Evolutionary conservation across 2,888 invertebrate genomes (phyloP), one percentile per base, ranked within the genome.

Genomic region (Andrena camellia): DNA sequence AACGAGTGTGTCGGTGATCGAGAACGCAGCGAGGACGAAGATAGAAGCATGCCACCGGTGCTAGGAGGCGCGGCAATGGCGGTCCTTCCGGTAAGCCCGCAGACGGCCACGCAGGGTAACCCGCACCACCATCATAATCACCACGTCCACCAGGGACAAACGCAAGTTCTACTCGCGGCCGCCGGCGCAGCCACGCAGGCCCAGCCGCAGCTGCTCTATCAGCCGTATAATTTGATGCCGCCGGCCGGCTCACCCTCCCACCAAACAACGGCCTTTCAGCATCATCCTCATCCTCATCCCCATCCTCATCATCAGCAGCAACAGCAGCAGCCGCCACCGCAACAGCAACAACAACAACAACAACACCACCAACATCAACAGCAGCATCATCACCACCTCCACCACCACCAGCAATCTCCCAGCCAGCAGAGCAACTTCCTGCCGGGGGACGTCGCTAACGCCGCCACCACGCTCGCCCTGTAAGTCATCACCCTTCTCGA

Each of bases 51-150:
- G 94, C 93, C 94, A 91, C 94, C 94, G 90, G 94, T 94, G 90
- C 88, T 94, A 94, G 94, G 94, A 91, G 94, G 93, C 88, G 92
- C 93, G 91, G 92, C 94, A 90, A 94, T 94, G 94, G 94, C 94
- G 92, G 94, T 94, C 85, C 93, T 94, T 92, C 94, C 94, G 93
- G 94, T 93, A 88, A 94, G 93, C 90, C 94, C 94, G 93, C 93
- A 94, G 90, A 93, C 93, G 91, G 94, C 94, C 88, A 93, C 92
- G 87, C 92, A 92, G 89, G 93, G 92, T 89, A 92, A 89, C 89
- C 91, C 92, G 90, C 92, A 92, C 87, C 90, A 90, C 81, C 88
- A 90, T 85, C 78, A 88, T 71, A 73, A 87, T 84, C 89, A 88
- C 78, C 86, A 88, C 85, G 78, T 87, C 77, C 90, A 88, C 78